phyloP scores from a whole-genome alignment of 1,140 invertebrate species.

The Colletes gigas region DNA sequence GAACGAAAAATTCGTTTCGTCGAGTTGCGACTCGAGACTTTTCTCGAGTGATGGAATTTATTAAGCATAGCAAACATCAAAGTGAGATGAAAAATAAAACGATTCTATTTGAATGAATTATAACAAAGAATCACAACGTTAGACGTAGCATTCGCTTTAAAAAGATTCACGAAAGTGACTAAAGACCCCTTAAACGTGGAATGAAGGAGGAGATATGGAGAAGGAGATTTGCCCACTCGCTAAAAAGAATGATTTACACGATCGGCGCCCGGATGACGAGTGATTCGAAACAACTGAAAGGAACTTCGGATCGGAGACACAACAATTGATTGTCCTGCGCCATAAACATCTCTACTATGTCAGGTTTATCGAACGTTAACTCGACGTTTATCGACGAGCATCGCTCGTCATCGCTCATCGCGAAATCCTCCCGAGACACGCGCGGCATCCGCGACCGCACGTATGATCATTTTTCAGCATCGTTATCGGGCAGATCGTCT shows the following conservation, averaged over 20 bases:
- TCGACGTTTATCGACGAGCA: conserved; percentile 53
- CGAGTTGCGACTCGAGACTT: too few relatives aligned
- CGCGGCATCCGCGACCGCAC: conserved; percentile 46
- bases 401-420: conserved; percentile 58
- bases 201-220: too few relatives aligned
- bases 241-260: conserved; percentile 3
- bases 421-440: conserved; percentile 53
- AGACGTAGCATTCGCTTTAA: too few relatives aligned
- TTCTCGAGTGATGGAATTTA: too few relatives aligned
- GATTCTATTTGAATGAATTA: too few relatives aligned
- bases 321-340: conserved; percentile 34
- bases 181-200: too few relatives aligned
- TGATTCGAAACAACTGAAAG: not conserved
- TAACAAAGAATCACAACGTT: too few relatives aligned
- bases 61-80: too few relatives aligned
- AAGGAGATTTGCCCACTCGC: not conserved
- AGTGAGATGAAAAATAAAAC: too few relatives aligned
- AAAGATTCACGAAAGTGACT: too few relatives aligned
- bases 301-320: conserved; percentile 17
- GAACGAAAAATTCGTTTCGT: not conserved
- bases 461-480: conserved; percentile 59
- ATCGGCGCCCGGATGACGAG: not conserved
- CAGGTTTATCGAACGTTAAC: conserved; percentile 45
- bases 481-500: conserved; percentile 57
- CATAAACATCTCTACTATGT: conserved; percentile 51